Evolutionary conservation across 2,888 invertebrate genomes (phyloP), one percentile per base, ranked within the genome.

Genomic region (Chrysotoxum bicinctum): DNA sequence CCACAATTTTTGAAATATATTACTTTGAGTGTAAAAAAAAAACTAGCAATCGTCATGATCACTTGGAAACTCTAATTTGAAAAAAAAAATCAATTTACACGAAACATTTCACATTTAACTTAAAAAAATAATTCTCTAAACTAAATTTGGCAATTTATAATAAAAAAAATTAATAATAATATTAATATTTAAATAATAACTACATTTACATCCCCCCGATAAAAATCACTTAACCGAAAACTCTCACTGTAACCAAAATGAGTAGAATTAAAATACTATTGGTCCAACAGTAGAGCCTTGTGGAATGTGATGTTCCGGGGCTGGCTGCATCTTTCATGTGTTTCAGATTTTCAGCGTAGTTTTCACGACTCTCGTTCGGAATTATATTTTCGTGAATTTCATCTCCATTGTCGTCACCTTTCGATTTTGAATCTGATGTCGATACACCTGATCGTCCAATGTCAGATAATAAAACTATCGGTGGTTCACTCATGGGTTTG

Each of bases 401-500:
- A 60, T 88, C 87, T 79, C 73, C 83, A 14, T 60, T 60, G 60
- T 16, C 54, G n/a, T 45, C 69, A 50, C 50, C 35, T 45, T 76
- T 60, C 14, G 78, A 48, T 56, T 85, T 73, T 52, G 85, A 64
- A 26, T 81, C 85, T 23, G 85, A 76, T 23, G 66, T 32, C 23
- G 80, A 72, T n/a, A 62, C 80, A 2, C 73, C 54, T 3, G 80
- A 85, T 69, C 62, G 40, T 1, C 91, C 91, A 75, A 90, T 86
- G 19, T 89, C 89, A 66, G 90, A 89, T 26, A 91, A 76, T 32
- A 89, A 88, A n/a, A 91, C 89, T 76, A 92, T 89, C n/a, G 92
- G 92, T 12, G 92, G 92, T 78, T 92, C 92, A 23, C 90, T 88
- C 60, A 91, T 90, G 14, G 93, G 92, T 75, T 91, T 91, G 1